Base-by-base conservation (phyloP, 2,113 vertebrate genomes). In the Gallinago paraguaiae region DNA sequence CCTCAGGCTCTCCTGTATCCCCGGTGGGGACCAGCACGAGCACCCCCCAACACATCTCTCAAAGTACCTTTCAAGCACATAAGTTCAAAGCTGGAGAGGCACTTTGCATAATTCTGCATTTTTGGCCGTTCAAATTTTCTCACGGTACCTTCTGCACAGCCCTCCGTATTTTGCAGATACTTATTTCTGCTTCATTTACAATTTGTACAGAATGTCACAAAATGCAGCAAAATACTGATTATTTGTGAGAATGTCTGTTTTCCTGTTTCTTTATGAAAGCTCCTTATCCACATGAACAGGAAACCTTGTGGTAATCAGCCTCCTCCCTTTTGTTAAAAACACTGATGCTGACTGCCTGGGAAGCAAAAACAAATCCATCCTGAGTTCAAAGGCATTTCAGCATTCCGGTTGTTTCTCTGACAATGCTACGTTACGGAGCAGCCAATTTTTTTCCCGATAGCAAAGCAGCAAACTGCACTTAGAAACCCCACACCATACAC, bases 311-410 rank as follows among this genome's bases (percentile, higher is more conserved):
- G 79, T 91, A 88, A 92, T 83, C 51, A 60, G n/a, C 59, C 48
- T 63, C 37, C 88, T 94, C 86, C 75, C 77, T 92, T 74, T 88
- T 86, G 65, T 94, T 87, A 53, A 88, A 87, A 91, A 89, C 64
- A 92, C 48, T 82, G 93, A 93, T 92, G 77, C 77, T 79, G 86
- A 86, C 79, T 88, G 94, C 80, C 83, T 88, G 54, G 70, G 89
- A 92, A 97, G 82, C 88, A 88, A 92, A 97, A 97, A 95, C 90
- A 94, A 92, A 90, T 35, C 77, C 88, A 77, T 93, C 84, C 93
- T 86, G 92, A 95, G 89, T 93, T 94, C 83, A 92, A 92, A 95
- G 82, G 65, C 79, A 78, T 72, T 84, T 90, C 51, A 86, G 22
- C 54, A 54, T 95, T 93, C 71, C 86, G 89, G 43, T 46, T 74